A percentile compares a stretch with the other conserved stretches of the same genome.
These are phyloP conservation scores for Coregonus clupeaformis DNA, from an alignment of 2,113 vertebrate species.

Conservation along the genomic window DNA sequence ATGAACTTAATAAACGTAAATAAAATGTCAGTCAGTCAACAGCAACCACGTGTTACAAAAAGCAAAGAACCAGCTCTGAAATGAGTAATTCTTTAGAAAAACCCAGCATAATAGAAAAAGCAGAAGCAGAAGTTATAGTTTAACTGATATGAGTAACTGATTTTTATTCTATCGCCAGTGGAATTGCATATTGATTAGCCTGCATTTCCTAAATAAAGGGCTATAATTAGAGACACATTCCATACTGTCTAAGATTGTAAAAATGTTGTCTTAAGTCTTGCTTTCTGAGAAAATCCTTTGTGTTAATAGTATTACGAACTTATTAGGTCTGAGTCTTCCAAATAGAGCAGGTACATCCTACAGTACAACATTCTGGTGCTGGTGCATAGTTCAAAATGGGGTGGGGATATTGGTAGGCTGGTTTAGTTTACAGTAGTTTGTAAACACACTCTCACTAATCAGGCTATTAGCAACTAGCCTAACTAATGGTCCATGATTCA, in stretches of 20 bases:
- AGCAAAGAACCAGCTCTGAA: too few relatives aligned
- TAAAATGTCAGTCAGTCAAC: too few relatives aligned
- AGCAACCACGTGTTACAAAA: too few relatives aligned
- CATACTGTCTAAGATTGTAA: neutral
- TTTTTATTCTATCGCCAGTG: neutral
- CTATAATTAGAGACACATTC: neutral
- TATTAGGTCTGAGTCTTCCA: neutral
- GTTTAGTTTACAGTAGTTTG: neutral
- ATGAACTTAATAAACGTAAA: too few relatives aligned
- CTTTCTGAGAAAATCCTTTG: neutral
- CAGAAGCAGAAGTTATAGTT: too few relatives aligned
- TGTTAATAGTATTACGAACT: neutral
- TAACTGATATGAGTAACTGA: too few relatives aligned
- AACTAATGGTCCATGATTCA: neutral
- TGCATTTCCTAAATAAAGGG: neutral
- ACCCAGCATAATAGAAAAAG: too few relatives aligned
- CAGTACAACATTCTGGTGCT: neutral
- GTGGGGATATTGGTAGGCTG: neutral
- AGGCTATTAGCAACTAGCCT: neutral
- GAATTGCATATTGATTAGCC: slow-evolving; percentile 2
- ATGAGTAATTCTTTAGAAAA: too few relatives aligned
- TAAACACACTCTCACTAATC: neutral
- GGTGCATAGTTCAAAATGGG: neutral
- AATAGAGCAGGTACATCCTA: neutral
- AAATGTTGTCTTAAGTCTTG: neutral